Conservation (phyloP, 2,888 invertebrate species). For the Apamea monoglypha region DNA sequence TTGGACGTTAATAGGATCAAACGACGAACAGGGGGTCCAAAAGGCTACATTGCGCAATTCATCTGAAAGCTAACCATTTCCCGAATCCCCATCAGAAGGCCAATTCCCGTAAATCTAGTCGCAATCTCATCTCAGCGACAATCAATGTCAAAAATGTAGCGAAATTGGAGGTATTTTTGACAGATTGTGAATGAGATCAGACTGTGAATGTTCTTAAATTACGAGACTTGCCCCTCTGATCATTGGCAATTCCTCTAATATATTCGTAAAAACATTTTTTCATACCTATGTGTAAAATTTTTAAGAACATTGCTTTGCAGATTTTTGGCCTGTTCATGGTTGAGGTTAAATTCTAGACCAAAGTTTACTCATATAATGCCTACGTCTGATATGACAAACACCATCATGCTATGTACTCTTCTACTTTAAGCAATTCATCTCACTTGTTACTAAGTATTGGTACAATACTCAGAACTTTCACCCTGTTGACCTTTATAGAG, state of each 20-base stretch:
- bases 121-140: too few relatives aligned
- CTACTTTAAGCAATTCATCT: constrained; percentile 61
- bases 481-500: constrained; percentile 76
- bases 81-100: not conserved
- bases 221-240: not conserved
- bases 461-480: constrained; percentile 83
- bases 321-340: not conserved
- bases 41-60: not conserved
- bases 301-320: not conserved
- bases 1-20: not conserved
- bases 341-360: not conserved
- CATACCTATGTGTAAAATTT: not conserved
- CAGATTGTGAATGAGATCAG: too few relatives aligned
- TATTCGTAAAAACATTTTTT: not conserved
- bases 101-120: too few relatives aligned
- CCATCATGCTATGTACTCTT: constrained; percentile 4
- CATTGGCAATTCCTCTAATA: not conserved
- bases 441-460: constrained; percentile 48
- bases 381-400: not conserved
- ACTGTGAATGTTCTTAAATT: too few relatives aligned
- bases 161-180: too few relatives aligned
- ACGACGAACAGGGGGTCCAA: not conserved
- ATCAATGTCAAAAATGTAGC: too few relatives aligned
- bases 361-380: not conserved
- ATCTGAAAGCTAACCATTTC: not conserved